These are phyloP conservation scores for Bimastos eiseni DNA, from an alignment of 2,888 invertebrate genomes.

Conservation along the genomic window DNA sequence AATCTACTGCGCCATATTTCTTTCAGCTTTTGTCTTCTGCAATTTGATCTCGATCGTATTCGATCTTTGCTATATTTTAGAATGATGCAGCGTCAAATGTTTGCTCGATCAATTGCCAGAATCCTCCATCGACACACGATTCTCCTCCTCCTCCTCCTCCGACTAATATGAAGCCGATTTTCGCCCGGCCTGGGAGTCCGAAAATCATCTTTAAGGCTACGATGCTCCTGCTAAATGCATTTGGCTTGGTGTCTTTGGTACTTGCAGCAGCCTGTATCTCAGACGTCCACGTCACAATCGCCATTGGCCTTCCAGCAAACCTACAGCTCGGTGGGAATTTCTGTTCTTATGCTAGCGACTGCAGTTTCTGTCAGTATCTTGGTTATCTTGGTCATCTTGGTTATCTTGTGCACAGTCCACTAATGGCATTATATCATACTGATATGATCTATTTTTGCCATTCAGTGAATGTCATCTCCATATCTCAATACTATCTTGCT, in stretches of 20 bases:
- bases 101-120: slow-evolving; percentile 13
- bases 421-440: background rate
- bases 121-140: background rate
- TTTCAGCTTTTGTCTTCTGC: background rate
- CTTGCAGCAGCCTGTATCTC: background rate
- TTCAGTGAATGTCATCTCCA: background rate
- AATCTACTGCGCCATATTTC: background rate
- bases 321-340: slow-evolving; percentile 4
- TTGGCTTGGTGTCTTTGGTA: background rate
- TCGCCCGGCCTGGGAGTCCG: background rate
- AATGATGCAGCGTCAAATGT: background rate
- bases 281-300: background rate
- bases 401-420: background rate
- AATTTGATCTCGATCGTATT: slow-evolving; percentile 13
- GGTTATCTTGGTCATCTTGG: background rate
- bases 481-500: background rate
- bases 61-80: background rate
- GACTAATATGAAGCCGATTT: background rate
- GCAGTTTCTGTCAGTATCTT: background rate
- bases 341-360: background rate
- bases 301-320: slow-evolving; percentile 8
- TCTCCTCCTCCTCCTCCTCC: background rate
- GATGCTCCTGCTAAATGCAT: background rate
- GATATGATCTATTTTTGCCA: background rate
- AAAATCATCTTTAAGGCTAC: background rate